These are phyloP conservation scores for Neosalanx taihuensis DNA, from an alignment of 2,797 vertebrate genomes.

Conservation along the genomic window DNA sequence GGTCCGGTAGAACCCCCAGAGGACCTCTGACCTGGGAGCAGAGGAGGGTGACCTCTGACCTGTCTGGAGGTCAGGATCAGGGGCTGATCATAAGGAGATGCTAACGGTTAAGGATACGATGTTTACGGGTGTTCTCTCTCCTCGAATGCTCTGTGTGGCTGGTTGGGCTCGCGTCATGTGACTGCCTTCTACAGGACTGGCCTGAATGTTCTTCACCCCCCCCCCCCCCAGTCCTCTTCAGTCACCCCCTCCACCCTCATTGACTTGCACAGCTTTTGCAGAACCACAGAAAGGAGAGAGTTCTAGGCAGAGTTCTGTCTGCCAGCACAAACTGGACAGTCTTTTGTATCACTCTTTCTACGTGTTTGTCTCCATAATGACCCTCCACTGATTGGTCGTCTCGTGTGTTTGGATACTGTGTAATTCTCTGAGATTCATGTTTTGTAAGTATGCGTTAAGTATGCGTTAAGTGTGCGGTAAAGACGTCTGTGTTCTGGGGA, in stretches of 20 bases:
- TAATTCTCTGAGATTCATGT: conserved; percentile 57
- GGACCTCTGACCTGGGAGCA: not conserved
- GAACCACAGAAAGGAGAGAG: conserved; percentile 35
- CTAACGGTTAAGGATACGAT: not conserved
- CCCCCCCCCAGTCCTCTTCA: not conserved
- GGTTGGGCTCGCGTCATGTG: not conserved
- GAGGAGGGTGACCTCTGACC: no score
- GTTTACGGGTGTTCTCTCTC: no score
- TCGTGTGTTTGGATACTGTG: conserved; percentile 55
- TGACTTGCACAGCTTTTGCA: conserved; percentile 27
- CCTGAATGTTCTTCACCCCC: not conserved
- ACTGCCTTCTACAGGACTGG: not conserved
- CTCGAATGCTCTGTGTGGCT: no score
- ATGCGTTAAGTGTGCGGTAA: conserved; percentile 40
- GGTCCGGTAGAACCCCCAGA: conserved; percentile 71
- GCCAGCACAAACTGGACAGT: conserved; percentile 49
- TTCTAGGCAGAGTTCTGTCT: conserved; percentile 29
- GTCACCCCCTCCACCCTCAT: not conserved
- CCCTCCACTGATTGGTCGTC: conserved; percentile 43
- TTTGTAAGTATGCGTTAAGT: conserved; percentile 26
- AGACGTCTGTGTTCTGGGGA: not conserved
- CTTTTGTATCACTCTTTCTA: conserved; percentile 44
- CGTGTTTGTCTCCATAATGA: conserved; percentile 37
- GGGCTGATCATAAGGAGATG: not conserved
- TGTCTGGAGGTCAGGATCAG: no score